These are phyloP conservation scores for Camponotus pennsylvanicus DNA, from an alignment of 1,140 invertebrate species.

Conservation along the genomic window DNA sequence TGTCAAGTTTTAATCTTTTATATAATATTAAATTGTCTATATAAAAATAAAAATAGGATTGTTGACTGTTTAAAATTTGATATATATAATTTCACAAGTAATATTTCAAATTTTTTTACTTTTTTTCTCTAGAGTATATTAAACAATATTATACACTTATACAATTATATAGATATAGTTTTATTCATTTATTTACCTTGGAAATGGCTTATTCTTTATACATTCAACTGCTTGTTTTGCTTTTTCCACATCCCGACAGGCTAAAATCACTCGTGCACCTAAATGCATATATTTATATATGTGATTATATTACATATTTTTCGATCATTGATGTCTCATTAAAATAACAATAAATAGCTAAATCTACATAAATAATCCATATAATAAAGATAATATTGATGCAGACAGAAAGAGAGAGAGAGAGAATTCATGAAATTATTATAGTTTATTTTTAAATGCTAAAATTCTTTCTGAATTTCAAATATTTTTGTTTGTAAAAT, in stretches of 20 bases:
- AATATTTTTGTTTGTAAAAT: neutral
- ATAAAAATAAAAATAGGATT: too few species aligned
- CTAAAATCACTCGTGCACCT: conserved; percentile 88
- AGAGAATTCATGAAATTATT: neutral
- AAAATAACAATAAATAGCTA: neutral
- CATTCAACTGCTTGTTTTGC: conserved; percentile 85
- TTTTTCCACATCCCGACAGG: conserved; percentile 87
- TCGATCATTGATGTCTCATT: neutral
- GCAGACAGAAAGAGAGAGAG: neutral
- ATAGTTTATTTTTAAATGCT: neutral
- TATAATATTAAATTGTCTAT: too few species aligned
- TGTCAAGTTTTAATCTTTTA: too few species aligned
- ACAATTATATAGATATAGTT: neutral
- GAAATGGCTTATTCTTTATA: conserved; percentile 75
- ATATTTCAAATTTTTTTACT: too few species aligned
- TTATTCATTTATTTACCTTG: neutral
- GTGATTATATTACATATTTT: neutral
- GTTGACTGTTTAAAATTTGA: too few species aligned
- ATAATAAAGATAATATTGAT: too few species aligned
- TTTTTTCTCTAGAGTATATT: neutral
- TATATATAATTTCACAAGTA: too few species aligned
- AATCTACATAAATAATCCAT: neutral
- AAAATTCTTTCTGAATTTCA: neutral
- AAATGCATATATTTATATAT: neutral
- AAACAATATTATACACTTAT: neutral